Base-by-base conservation (phyloP, 2,888 invertebrate species). In the Pachydiplax longipennis region DNA sequence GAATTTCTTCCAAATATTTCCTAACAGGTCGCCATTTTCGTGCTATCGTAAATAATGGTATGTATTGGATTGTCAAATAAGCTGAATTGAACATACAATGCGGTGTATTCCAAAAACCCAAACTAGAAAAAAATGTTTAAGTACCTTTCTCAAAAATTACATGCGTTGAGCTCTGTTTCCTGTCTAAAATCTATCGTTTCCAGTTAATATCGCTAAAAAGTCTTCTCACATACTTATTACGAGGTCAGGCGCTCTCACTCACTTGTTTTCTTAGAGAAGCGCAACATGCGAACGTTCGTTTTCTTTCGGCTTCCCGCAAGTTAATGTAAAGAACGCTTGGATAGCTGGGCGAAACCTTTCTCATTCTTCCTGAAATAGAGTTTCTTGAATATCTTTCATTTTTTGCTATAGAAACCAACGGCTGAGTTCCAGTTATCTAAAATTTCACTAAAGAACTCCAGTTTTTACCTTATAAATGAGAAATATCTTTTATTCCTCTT, bases 11-110 rank as follows among this genome's bases (percentile, higher is more conserved):
- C 53, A 87, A 87, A 87, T 87, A 61, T 87, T 87, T 61, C 87
- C 87, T 87, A 87, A 87, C 87, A 87, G 87, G 87, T 87, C 87
- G 87, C 87, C 87, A 87, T 87, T 87, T 87, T 87, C 87, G 61
- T 61, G 87, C 87, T 87, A 87, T 87, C 87, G 87, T 87, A 87
- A 87, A 87, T 87, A 87, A 87, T 87, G 87, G 58, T 61, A 61
- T 87, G 87, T 87, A 61, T 87, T 87, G 87, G 37, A 87, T 87
- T 87, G 87, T 87, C 87, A 87, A 37, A 87, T n/a, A 61, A n/a
- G 61, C 61, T 87, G 18, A 61, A 22, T 35, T 61, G 6, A 87
- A 65, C 58, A 61, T 61, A 12, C 61, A 87, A n/a, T 31, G 61
- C 40, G 35, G 61, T 22, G 13, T 87, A 22, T 1, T 61, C 35